Percentiles rank a stretch among this genome's conserved stretches.
phyloP scores from a whole-genome alignment of 2,113 vertebrate genomes.

The Isichthys henryi region DNA sequence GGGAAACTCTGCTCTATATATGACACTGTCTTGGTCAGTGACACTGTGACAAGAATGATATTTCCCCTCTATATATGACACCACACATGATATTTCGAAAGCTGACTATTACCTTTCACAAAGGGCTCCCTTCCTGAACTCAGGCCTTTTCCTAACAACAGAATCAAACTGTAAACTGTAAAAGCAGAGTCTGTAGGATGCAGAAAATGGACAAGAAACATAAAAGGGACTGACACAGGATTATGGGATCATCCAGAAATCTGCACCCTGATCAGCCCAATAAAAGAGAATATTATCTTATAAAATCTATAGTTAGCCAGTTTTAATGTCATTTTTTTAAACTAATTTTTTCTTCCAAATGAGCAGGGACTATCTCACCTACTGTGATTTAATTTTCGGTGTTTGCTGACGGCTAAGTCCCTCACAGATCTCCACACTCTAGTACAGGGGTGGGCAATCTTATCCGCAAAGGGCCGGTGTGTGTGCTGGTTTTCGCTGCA shows the following conservation, averaged over 20 bases:
- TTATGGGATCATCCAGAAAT: neutral
- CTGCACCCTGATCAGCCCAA: neutral
- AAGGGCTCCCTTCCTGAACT: neutral
- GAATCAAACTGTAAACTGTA: neutral
- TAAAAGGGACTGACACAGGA: neutral
- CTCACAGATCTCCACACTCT: conserved; percentile 26
- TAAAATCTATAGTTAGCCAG: neutral
- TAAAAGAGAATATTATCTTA: conserved; percentile 7
- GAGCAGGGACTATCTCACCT: neutral
- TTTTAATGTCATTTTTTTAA: neutral
- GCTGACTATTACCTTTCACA: neutral
- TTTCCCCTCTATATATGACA: neutral
- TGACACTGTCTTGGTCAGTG: no score
- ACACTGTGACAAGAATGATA: no score
- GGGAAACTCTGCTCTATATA: no score
- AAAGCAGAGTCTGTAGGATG: neutral
- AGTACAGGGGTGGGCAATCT: no score
- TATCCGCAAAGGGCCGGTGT: no score
- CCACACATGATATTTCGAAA: neutral
- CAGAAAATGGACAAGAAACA: neutral
- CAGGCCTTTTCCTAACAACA: neutral
- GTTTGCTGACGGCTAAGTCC: conserved; percentile 31
- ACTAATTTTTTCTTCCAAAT: neutral
- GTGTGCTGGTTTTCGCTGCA: no score
- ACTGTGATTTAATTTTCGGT: neutral